Percentiles rank a stretch among this genome's conserved stretches.
These are phyloP conservation scores for Rhopalosiphum maidis DNA, from an alignment of 1,140 invertebrate species.

Conservation along the genomic window DNA sequence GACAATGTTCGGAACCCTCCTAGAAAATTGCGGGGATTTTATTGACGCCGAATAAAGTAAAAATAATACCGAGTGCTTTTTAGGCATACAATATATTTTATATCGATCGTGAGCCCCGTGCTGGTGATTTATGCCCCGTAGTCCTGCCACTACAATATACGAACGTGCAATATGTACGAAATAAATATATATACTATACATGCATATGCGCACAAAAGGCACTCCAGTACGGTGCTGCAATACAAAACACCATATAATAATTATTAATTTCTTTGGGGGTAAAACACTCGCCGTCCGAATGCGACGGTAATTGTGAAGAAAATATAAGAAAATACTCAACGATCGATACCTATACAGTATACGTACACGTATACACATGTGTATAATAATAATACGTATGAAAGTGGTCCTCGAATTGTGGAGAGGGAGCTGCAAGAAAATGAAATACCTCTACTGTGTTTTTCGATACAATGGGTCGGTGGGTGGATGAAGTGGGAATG, in stretches of 20 bases:
- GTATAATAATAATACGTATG: too few relatives aligned
- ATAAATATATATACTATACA: not conserved
- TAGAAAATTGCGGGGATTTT: not conserved
- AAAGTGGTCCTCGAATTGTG: too few relatives aligned
- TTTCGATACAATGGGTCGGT: too few relatives aligned
- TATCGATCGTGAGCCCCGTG: not conserved
- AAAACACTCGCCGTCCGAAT: not conserved
- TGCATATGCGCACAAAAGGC: not conserved
- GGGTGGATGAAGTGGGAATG: too few relatives aligned
- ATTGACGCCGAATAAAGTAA: not conserved
- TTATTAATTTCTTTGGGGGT: not conserved
- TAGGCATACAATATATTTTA: conserved; percentile 9
- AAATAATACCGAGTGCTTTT: conserved; percentile 28
- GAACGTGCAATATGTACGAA: too few relatives aligned
- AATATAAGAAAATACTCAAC: not conserved
- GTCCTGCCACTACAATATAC: not conserved
- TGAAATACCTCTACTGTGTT: too few relatives aligned
- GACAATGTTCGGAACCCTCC: not conserved
- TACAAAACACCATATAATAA: not conserved
- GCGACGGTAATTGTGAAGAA: not conserved
- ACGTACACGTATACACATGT: too few relatives aligned
- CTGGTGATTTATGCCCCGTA: not conserved
- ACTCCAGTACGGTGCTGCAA: not conserved
- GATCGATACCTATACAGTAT: too few relatives aligned
- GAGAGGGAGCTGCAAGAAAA: too few relatives aligned